These are phyloP conservation scores for Watsonalla binaria DNA, from an alignment of 2,888 invertebrate species.

Conservation along the genomic window DNA sequence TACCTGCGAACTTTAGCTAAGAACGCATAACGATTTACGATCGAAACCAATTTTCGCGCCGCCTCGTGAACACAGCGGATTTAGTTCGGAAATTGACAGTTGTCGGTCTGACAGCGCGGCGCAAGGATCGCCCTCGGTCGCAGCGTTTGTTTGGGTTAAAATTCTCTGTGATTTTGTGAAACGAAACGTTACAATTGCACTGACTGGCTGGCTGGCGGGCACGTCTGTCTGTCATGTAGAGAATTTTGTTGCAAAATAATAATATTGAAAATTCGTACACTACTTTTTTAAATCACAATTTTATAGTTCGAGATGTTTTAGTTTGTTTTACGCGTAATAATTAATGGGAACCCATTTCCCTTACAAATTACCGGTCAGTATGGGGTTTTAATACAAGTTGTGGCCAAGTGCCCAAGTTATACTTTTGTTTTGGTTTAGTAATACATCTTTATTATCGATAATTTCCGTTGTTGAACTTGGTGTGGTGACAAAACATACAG, in stretches of 20 bases:
- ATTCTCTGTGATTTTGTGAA: conserved; percentile 28
- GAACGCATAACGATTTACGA: not conserved
- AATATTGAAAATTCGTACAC: not conserved
- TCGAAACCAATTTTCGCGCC: conserved; percentile 37
- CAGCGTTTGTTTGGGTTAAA: too few relatives aligned
- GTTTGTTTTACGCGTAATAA: conserved; percentile 7
- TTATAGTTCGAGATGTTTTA: not conserved
- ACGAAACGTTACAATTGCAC: conserved; percentile 49
- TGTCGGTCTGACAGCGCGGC: conserved; percentile 52
- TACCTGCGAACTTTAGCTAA: not conserved
- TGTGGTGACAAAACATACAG: conserved; percentile 38
- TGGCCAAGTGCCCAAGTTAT: not conserved
- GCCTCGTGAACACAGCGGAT: conserved; percentile 36
- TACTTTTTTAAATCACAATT: not conserved
- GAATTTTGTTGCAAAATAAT: not conserved
- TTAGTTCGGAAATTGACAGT: conserved; percentile 49
- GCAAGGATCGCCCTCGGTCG: not conserved
- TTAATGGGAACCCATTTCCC: not conserved
- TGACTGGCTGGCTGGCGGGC: not conserved
- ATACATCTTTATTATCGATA: conserved; percentile 26
- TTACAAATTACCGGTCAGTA: not conserved
- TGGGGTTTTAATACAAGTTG: too few relatives aligned
- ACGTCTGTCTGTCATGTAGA: conserved; percentile 21
- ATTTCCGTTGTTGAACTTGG: conserved; percentile 47
- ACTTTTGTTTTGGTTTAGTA: not conserved